Percentiles rank a stretch among this genome's conserved stretches.
phyloP scores from a whole-genome alignment of 2,888 invertebrate species.

The Electrophaes corylata region DNA sequence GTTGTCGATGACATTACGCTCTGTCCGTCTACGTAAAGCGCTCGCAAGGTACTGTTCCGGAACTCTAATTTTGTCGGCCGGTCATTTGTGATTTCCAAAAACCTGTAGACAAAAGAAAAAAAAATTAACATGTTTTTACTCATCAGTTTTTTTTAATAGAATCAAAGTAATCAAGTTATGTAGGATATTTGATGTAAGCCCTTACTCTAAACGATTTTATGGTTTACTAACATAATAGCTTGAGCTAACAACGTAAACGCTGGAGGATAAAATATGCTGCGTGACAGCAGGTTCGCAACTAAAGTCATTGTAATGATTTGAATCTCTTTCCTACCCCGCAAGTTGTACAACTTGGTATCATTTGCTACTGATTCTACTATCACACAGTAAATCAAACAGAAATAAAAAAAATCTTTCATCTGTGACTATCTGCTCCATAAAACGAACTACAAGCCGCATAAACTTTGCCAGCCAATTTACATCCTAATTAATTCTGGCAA shows the following conservation, averaged over 20 bases:
- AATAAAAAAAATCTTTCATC: conserved; percentile 25
- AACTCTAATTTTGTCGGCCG: conserved; percentile 18
- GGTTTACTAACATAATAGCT: too few species aligned
- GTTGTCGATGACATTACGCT: conserved; percentile 10
- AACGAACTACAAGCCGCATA: conserved; percentile 31
- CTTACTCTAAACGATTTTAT: too few species aligned
- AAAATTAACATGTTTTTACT: neutral
- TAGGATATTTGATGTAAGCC: too few species aligned
- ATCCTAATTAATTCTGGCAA: conserved; percentile 64
- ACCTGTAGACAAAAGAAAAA: conserved; percentile 36
- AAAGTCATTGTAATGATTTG: too few species aligned
- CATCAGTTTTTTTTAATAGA: too few species aligned
- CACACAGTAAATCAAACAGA: conserved; percentile 25
- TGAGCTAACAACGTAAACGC: too few species aligned
- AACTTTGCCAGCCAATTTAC: conserved; percentile 47
- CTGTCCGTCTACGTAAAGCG: conserved; percentile 1
- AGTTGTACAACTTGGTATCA: neutral
- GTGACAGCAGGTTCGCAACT: too few species aligned
- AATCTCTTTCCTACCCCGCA: neutral
- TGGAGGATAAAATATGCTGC: too few species aligned
- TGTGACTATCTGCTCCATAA: conserved; percentile 28
- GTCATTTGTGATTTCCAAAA: conserved; percentile 25
- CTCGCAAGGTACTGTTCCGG: conserved; percentile 11
- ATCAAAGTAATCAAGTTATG: too few species aligned
- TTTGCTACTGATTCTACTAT: conserved; percentile 1